phyloP scores from a whole-genome alignment of 2,797 vertebrate genomes.

The Gallinago stenura region DNA sequence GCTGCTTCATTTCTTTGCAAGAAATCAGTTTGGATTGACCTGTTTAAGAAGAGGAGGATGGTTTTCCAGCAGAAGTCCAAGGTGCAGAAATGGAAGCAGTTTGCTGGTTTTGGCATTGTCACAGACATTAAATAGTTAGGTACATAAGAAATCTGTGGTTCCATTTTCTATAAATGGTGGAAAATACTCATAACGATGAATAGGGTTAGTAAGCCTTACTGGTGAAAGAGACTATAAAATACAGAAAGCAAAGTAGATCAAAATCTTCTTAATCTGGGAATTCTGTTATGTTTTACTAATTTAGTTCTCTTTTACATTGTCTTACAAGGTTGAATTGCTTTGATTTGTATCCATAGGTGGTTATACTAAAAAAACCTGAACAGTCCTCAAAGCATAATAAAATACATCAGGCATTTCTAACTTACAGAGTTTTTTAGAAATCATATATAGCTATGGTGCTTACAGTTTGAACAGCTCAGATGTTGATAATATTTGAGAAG shows the following conservation, averaged over 20 bases:
- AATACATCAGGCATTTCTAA: background rate
- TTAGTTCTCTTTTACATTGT: background rate
- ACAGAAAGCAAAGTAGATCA: background rate
- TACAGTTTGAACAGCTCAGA: background rate
- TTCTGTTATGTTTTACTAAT: background rate
- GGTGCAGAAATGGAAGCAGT: background rate
- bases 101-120: background rate
- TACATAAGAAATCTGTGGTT: background rate
- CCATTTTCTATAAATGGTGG: background rate
- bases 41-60: background rate
- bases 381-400: background rate
- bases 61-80: background rate
- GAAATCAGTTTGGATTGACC: background rate
- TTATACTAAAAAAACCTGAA: background rate
- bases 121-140: background rate
- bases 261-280: background rate
- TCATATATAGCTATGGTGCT: background rate
- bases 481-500: background rate
- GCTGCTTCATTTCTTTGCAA: background rate
- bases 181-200: background rate
- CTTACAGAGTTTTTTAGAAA: background rate
- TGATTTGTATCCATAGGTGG: background rate
- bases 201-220: background rate
- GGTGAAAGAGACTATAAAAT: background rate
- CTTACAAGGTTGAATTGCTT: background rate